A percentile compares a stretch with the other conserved stretches of the same genome.
These are phyloP conservation scores for Mycteria americana DNA, from an alignment of 2,797 vertebrate genomes.

Conservation along the genomic window DNA sequence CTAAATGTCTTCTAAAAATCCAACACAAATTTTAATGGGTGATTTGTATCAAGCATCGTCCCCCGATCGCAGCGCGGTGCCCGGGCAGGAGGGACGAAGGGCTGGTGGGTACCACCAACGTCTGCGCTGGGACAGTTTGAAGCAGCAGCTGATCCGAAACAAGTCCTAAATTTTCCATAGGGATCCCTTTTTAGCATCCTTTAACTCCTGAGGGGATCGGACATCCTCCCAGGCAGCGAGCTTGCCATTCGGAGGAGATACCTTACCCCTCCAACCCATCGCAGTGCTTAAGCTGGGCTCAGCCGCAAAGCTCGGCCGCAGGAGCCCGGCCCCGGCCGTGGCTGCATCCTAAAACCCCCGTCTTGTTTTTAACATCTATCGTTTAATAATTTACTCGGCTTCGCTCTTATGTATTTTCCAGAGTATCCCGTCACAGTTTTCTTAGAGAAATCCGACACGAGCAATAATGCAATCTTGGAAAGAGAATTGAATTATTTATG, in stretches of 20 bases:
- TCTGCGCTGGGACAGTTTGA: neutral
- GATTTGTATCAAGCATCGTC: fast-evolving
- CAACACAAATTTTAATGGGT: fast-evolving
- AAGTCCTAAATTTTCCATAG: neutral
- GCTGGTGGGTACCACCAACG: neutral
- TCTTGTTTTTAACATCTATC: neutral
- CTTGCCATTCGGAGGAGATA: neutral
- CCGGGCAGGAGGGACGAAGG: fast-evolving
- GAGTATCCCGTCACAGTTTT: conserved; percentile 1
- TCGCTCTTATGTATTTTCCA: neutral
- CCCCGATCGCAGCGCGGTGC: fast-evolving
- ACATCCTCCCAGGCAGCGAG: neutral
- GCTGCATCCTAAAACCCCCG: neutral
- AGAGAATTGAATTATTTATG: conserved; percentile 59
- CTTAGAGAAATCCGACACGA: neutral
- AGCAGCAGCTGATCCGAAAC: neutral
- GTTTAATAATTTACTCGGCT: neutral
- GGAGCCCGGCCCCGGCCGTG: neutral
- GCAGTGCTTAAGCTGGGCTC: neutral
- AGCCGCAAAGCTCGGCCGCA: neutral
- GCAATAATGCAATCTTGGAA: conserved; percentile 28
- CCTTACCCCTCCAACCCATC: fast-evolving
- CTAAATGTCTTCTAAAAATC: neutral
- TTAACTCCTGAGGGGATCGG: neutral
- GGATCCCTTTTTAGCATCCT: neutral